These are phyloP conservation scores for Anas platyrhynchos DNA, from an alignment of 2,113 vertebrate genomes.

Conservation along the genomic window DNA sequence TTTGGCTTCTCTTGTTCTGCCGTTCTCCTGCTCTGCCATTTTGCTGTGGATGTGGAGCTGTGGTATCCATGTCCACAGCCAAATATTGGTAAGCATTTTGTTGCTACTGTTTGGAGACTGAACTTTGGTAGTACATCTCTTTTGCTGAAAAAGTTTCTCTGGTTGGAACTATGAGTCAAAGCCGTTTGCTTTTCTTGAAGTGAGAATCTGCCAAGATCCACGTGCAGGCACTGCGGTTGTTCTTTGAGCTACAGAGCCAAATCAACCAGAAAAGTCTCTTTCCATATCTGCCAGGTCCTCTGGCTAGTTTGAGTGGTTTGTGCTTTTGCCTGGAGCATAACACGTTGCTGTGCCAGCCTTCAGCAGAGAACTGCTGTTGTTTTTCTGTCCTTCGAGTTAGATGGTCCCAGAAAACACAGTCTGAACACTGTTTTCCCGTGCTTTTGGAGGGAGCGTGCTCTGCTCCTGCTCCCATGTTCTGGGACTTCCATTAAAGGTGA, in stretches of 20 bases:
- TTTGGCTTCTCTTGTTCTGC: not conserved
- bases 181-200: not conserved
- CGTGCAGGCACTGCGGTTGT: not conserved
- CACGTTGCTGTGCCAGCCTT: not conserved
- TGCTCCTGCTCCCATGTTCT: not conserved
- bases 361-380: not conserved
- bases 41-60: not conserved
- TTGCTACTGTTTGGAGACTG: not conserved
- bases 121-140: not conserved
- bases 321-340: not conserved
- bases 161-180: not conserved
- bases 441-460: not conserved
- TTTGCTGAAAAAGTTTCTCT: not conserved
- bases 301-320: not conserved
- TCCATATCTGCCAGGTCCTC: not conserved
- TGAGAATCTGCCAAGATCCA: slow-evolving; percentile 17
- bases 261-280: not conserved
- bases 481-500: not conserved
- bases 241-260: not conserved
- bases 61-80: not conserved
- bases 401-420: rapidly evolving
- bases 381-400: not conserved
- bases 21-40: not conserved
- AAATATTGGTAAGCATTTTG: not conserved
- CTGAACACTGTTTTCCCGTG: not conserved